Evolutionary conservation across 2,888 invertebrate genomes (phyloP).

Genomic region (Phortica okadai): DNA sequence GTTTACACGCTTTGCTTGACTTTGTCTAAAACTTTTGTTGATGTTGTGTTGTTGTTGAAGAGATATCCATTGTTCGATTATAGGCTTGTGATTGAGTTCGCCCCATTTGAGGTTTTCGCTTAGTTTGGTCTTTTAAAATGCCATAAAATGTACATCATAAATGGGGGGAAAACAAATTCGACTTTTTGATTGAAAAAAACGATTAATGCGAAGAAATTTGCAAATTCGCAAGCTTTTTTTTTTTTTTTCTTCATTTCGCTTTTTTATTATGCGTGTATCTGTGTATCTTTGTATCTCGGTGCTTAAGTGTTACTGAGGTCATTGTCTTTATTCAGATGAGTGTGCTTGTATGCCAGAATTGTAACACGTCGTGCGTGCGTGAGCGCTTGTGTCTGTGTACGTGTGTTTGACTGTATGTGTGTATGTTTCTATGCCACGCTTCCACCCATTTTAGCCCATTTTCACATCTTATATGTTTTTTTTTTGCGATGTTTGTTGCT

Average conservation of each 20-base stretch:
- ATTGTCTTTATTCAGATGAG: neutral
- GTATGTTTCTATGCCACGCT: neutral
- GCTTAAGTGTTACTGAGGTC: neutral
- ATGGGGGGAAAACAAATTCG: neutral
- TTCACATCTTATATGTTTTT: too few species aligned
- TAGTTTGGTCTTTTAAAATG: neutral
- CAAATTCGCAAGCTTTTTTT: constrained; percentile 7
- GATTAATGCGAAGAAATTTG: constrained; percentile 25
- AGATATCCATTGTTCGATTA: neutral
- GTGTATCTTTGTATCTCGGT: constrained; percentile 4
- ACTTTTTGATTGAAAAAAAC: constrained; percentile 16
- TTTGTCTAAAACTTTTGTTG: neutral
- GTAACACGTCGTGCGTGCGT: constrained; percentile 5
- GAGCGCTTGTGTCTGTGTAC: neutral
- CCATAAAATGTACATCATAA: neutral
- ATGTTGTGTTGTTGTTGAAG: neutral
- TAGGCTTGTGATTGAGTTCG: constrained; percentile 12
- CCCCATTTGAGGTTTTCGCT: neutral
- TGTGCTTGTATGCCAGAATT: neutral
- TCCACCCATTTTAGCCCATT: too few species aligned
- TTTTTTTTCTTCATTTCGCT: neutral
- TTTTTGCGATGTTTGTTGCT: neutral
- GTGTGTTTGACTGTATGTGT: neutral
- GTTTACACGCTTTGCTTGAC: constrained; percentile 29
- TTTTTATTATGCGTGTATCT: constrained; percentile 43